Percentiles rank a stretch among this genome's conserved stretches.
Evolutionary conservation across 2,113 vertebrate genomes (phyloP).

Genomic region (Zeus faber): DNA sequence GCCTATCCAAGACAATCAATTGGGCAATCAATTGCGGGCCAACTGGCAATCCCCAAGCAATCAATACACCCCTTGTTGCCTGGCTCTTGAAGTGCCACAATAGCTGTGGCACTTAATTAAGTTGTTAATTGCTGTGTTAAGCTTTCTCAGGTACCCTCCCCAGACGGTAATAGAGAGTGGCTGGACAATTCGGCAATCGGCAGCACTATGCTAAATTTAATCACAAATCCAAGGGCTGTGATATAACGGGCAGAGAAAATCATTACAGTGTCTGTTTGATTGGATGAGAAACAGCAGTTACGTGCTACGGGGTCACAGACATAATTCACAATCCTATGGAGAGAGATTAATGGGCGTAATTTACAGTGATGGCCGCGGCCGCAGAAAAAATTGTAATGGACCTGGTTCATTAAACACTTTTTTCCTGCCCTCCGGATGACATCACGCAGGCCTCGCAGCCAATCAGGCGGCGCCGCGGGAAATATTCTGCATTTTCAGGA

Average conservation of each 20-base stretch:
- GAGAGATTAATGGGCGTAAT: constrained; percentile 4
- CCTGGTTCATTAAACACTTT: constrained; percentile 9
- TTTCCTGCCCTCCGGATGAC: constrained; percentile 3
- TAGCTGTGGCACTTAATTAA: constrained; percentile 80
- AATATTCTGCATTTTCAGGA: background rate
- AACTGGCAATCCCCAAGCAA: constrained; percentile 72
- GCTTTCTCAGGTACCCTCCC: constrained; percentile 75
- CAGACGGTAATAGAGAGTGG: constrained; percentile 77
- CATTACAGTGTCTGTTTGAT: constrained; percentile 25
- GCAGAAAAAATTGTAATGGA: background rate
- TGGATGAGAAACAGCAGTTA: constrained; percentile 2
- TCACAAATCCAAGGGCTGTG: constrained; percentile 68
- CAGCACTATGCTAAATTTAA: constrained; percentile 74
- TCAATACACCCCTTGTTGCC: constrained; percentile 76
- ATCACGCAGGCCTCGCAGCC: background rate
- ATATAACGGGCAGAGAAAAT: constrained; percentile 34
- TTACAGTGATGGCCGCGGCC: background rate
- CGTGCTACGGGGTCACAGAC: constrained; percentile 6
- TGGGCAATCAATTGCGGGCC: constrained; percentile 71
- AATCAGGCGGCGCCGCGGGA: background rate
- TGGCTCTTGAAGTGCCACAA: constrained; percentile 64
- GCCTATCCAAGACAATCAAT: constrained; percentile 76
- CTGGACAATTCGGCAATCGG: constrained; percentile 69
- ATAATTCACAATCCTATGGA: constrained; percentile 3
- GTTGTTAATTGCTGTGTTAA: constrained; percentile 83